Base-by-base conservation (phyloP, 2,888 invertebrate species). In the Lucinisca nassula region DNA sequence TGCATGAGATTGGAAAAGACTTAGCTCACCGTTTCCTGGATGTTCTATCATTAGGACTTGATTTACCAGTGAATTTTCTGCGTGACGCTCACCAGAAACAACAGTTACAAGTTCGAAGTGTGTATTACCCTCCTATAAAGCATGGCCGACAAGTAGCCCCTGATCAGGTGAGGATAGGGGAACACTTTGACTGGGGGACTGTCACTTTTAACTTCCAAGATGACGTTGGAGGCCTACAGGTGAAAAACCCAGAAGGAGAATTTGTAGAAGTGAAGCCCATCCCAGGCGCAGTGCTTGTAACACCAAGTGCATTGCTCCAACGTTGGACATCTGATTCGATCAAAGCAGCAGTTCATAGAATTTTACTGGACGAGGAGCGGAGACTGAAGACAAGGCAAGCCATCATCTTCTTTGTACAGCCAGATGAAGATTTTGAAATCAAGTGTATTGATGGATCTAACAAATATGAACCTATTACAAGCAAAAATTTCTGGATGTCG, bases 391-490 rank as follows among this genome's bases (percentile, higher is more conserved):
- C n/a, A 6, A 74, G 74, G 14, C 40, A 45, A 30, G 17, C 67
- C 21, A 17, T 32, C 8, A 21, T 67, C 17, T 67, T 35, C 38
- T 74, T 74, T 40, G 14, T 74, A 4, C 40, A 74, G 3, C 74
- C 74, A 21, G 74, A 74, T 74, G 45, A 74, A n/a, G 74, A 74
- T 37, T 40, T 8, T 30, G 2, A 40, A 24, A 45, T 74, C 49
- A 40, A n/a, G 24, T 74, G 74, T 37, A 49, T 74, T 27, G 74
- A 74, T 21, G 74, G 74, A 17, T 74, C 74, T 1, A 45, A 74
- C 8, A 74, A 74, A 74, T 74, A 74, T 30, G n/a, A 74, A 30
- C 40, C 74, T 27, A n/a, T n/a, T n/a, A n/a, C n/a, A n/a, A n/a
- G n/a, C n/a, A n/a, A n/a, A n/a, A n/a, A n/a, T n/a, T n/a, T n/a